A percentile compares a stretch with the other conserved stretches of the same genome.
These are phyloP conservation scores for Tylochromis polylepis DNA, from an alignment of 2,113 vertebrate genomes.

Conservation along the genomic window DNA sequence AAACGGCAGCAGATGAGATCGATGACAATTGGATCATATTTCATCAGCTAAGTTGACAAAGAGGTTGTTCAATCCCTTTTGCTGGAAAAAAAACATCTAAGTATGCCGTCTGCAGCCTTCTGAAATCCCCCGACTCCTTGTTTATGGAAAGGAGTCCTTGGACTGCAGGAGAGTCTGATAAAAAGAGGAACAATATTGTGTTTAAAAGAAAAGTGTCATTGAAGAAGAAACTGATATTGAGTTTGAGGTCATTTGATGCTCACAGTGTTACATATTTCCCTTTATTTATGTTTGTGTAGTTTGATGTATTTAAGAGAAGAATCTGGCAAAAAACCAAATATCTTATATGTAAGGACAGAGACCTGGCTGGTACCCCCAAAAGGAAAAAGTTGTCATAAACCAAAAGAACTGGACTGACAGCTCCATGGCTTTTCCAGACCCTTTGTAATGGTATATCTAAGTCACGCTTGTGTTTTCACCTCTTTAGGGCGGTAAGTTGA, in stretches of 20 bases:
- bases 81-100: background rate
- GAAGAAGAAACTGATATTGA: background rate
- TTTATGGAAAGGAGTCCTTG: background rate
- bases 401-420: background rate
- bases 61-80: background rate
- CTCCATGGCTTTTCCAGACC: background rate
- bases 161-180: background rate
- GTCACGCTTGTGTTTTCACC: background rate
- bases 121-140: background rate
- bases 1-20: background rate
- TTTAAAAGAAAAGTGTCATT: background rate
- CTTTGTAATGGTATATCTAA: background rate
- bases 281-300: background rate
- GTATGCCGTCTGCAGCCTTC: background rate
- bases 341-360: background rate
- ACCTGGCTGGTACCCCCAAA: background rate
- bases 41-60: background rate
- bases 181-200: background rate
- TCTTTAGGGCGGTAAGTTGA: slow-evolving; percentile 81
- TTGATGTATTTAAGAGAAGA: background rate
- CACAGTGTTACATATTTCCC: background rate
- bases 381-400: background rate
- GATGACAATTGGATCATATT: background rate
- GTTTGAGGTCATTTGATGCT: background rate
- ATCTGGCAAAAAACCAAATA: background rate